phyloP scores from a whole-genome alignment of 2,888 invertebrate species.

The Rotaria socialis region DNA sequence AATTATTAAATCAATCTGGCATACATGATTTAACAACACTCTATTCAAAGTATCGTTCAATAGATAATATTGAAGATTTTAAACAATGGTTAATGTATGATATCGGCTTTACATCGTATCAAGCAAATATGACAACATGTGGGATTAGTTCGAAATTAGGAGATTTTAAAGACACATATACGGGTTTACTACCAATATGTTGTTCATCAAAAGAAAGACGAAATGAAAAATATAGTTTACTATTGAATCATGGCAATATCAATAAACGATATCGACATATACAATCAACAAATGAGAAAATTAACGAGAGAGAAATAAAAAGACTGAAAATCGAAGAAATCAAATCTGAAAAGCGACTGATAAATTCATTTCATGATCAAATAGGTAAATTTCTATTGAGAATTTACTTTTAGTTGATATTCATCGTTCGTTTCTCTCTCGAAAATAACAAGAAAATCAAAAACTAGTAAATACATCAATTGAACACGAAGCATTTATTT shows the following conservation, averaged over 20 bases:
- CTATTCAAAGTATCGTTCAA: not conserved
- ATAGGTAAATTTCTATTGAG: not conserved
- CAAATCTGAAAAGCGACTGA: not conserved
- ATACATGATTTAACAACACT: not conserved
- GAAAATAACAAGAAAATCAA: not conserved
- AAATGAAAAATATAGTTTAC: not conserved
- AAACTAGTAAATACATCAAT: not conserved
- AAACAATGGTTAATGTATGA: constrained; percentile 15
- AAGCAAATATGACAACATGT: constrained; percentile 21
- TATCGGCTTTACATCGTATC: constrained; percentile 3
- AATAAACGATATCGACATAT: not conserved
- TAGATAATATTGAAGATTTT: not conserved
- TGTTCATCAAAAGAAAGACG: not conserved
- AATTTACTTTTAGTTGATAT: not conserved
- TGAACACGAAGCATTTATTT: not conserved
- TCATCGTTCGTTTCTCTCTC: not conserved
- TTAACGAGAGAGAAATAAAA: not conserved
- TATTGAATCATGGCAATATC: not conserved
- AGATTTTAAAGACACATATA: not conserved
- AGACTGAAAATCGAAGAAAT: not conserved
- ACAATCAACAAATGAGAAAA: not conserved
- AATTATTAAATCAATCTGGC: not conserved
- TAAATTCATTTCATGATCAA: not conserved
- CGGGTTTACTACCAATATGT: not conserved
- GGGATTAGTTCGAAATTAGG: constrained; percentile 17